Evolutionary conservation across 2,888 invertebrate species (phyloP).

Genomic region (Heterodera filipjevi): DNA sequence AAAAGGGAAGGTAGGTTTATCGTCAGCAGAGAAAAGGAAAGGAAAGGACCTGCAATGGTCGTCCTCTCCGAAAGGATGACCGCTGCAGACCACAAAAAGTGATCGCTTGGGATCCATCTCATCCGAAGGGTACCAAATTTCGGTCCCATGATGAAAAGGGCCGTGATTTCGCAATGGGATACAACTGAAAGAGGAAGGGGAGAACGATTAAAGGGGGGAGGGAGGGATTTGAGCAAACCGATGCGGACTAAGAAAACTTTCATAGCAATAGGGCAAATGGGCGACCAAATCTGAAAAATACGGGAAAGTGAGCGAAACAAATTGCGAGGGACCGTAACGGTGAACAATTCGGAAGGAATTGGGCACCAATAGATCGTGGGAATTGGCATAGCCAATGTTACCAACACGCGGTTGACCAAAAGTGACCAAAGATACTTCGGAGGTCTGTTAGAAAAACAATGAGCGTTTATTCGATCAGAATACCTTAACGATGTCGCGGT

Average conservation of each 20-base stretch:
- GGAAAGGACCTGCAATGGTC: conserved; percentile 50
- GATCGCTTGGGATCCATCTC: conserved; percentile 47
- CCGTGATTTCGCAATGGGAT: conserved; percentile 55
- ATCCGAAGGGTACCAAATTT: conserved; percentile 57
- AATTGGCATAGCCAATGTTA: conserved; percentile 54
- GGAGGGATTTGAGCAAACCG: not conserved
- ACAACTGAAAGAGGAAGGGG: conserved; percentile 13
- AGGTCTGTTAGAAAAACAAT: not conserved
- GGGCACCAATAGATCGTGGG: conserved; percentile 52
- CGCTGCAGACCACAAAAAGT: conserved; percentile 52
- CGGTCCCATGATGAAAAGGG: conserved; percentile 62
- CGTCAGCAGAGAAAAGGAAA: not conserved
- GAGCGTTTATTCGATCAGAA: not conserved
- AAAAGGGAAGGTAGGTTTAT: not conserved
- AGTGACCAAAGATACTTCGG: conserved; percentile 48
- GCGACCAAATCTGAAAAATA: conserved; percentile 49
- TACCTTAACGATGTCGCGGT: conserved; percentile 26
- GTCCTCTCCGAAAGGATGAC: conserved; percentile 58
- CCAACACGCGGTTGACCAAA: conserved; percentile 64
- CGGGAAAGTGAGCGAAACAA: too few species aligned
- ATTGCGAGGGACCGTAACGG: conserved; percentile 37
- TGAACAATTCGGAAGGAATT: conserved; percentile 53
- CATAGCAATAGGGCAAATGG: conserved; percentile 56
- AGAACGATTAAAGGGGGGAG: not conserved
- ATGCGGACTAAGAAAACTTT: conserved; percentile 26